A percentile compares a stretch with the other conserved stretches of the same genome.
Conservation (phyloP, 2,888 invertebrate genomes). For the Drosophila picticornis region DNA sequence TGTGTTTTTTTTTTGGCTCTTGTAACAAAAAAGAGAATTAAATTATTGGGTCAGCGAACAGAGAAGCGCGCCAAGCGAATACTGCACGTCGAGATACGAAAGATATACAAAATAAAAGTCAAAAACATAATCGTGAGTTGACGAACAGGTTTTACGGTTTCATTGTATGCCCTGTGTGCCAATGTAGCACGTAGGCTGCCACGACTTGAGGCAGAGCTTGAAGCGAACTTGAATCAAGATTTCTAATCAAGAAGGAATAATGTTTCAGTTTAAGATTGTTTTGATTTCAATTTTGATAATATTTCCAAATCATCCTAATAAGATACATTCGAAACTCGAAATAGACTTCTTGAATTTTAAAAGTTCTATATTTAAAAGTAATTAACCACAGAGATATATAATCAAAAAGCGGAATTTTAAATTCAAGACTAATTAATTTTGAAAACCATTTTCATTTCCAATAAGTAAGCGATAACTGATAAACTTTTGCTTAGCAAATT, state of each 20-base stretch:
- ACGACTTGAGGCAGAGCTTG: neutral
- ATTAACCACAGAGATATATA: neutral
- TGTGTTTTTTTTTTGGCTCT: slow-evolving; percentile 14
- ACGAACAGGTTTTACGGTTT: slow-evolving; percentile 77
- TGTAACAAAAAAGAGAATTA: slow-evolving; percentile 40
- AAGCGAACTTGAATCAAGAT: neutral
- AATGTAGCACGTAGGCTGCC: slow-evolving; percentile 27
- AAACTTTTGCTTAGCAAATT: neutral
- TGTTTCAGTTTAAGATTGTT: neutral
- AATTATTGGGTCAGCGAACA: slow-evolving; percentile 74
- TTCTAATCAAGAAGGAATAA: neutral
- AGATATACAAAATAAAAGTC: slow-evolving; percentile 57
- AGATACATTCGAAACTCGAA: neutral
- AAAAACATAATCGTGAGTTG: slow-evolving; percentile 71
- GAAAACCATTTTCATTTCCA: neutral
- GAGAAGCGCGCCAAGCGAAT: slow-evolving; percentile 47
- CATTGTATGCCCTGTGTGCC: slow-evolving; percentile 42
- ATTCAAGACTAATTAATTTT: neutral
- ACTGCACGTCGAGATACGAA: slow-evolving; percentile 62
- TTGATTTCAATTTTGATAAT: neutral
- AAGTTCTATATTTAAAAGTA: neutral
- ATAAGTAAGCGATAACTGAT: neutral
- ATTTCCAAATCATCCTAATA: too few species aligned
- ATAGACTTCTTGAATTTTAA: neutral
- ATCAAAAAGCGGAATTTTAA: neutral